A percentile compares a stretch with the other conserved stretches of the same genome.
Evolutionary conservation across 2,113 vertebrate species (phyloP).

Genomic region (Cyanoramphus novaezelandiae): DNA sequence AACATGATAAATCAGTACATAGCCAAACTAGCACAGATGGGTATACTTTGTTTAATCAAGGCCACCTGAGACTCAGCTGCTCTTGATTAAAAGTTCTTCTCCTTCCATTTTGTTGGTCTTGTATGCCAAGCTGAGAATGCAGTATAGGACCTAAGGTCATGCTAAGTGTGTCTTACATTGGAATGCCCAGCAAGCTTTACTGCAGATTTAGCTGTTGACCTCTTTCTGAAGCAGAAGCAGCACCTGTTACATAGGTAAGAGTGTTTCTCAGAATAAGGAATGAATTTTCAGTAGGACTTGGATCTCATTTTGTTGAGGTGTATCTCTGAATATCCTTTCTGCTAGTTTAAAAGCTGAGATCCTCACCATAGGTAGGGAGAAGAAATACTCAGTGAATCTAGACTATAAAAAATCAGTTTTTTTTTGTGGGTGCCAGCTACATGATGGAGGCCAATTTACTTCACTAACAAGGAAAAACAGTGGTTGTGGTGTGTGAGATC

Average conservation of each 20-base stretch:
- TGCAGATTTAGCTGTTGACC: not conserved
- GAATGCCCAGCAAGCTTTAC: not conserved
- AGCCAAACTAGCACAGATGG: not conserved
- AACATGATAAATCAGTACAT: not conserved
- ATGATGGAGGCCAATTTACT: not conserved
- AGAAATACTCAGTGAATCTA: not conserved
- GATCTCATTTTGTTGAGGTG: not conserved
- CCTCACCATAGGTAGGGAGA: not conserved
- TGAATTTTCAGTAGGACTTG: not conserved
- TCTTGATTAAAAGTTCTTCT: not conserved
- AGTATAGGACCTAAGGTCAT: not conserved
- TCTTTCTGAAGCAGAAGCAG: not conserved
- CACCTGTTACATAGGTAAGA: not conserved
- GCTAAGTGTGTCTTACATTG: not conserved
- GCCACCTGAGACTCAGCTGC: not conserved
- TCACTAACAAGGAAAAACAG: not conserved
- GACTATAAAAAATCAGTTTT: not conserved
- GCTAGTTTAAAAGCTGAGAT: not conserved
- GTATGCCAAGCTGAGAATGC: not conserved
- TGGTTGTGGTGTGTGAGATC: not conserved
- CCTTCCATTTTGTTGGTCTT: not conserved
- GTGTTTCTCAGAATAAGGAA: not conserved
- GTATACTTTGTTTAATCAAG: not conserved
- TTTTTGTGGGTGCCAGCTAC: not conserved
- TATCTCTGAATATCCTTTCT: not conserved